Base-by-base conservation (phyloP, 2,888 invertebrate species). In the Dusona sp. region DNA sequence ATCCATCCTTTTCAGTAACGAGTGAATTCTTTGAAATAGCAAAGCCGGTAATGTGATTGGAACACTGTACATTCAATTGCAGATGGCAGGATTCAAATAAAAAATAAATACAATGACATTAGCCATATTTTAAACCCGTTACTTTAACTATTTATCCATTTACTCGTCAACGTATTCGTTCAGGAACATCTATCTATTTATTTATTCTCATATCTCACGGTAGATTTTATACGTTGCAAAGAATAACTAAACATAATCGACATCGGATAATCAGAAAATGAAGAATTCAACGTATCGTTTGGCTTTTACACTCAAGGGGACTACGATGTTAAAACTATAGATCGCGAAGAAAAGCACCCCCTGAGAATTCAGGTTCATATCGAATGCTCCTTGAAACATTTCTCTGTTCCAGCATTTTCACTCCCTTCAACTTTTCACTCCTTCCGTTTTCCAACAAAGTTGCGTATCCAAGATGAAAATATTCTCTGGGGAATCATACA, bases 401-500 rank as follows among this genome's bases (percentile, higher is more conserved):
- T 75, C 51, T 74, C 54, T 33, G 57, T 68, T 45, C 68, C 73
- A 82, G 48, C 57, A 74, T 67, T n/a, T n/a, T n/a, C n/a, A n/a
- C n/a, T n/a, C n/a, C n/a, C n/a, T n/a, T n/a, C n/a, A 51, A 51
- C 48, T 70, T 51, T 64, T 25, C 22, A 0, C 70, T 45, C 64
- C 8, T 22, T 72, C 79, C 3, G 64, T 33, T 64, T 22, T 33
- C 64, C 2, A 22, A n/a, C 38, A 61, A 74, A 25, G 33, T 77
- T 45, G 65, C 51, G 19, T 22, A 64, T 16, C 33, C 45, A 57
- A 48, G 72, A 68, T 67, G 45, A 25, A 80, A 80, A 48, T 80
- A 80, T 75, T 48, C 79, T 3, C 75, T 6, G 45, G 79, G 79
- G 83, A 79, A 85, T 83, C 79, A 74, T 78, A 72, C 25, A 38